phyloP scores from a whole-genome alignment of 2,113 vertebrate species.

The Monopterus albus region DNA sequence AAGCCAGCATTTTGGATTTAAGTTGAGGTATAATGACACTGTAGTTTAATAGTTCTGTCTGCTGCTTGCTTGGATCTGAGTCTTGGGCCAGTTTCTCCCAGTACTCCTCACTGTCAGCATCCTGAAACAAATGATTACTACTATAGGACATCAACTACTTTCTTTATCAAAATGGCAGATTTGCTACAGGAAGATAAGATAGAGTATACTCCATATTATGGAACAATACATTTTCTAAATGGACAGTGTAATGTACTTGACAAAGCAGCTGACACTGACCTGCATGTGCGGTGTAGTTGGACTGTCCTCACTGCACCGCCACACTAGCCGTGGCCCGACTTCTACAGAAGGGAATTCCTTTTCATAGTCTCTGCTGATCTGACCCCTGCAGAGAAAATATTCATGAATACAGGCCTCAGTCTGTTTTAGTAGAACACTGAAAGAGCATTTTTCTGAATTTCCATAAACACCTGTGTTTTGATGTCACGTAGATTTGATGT shows the following conservation, averaged over 20 bases:
- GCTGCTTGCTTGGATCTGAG: slow-evolving; percentile 74
- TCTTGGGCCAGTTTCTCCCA: slow-evolving; percentile 83
- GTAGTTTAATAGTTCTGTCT: slow-evolving; percentile 71
- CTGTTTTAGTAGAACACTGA: neutral
- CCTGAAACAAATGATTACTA: slow-evolving; percentile 65
- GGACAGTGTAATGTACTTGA: too few species aligned
- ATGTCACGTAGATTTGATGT: slow-evolving; percentile 26
- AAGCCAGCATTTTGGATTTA: slow-evolving; percentile 75
- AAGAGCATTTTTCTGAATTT: neutral
- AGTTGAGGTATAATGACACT: slow-evolving; percentile 77
- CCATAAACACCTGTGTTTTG: slow-evolving; percentile 54
- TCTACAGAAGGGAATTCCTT: slow-evolving; percentile 79
- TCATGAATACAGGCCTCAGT: neutral
- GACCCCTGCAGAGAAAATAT: slow-evolving; percentile 67
- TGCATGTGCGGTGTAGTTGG: neutral
- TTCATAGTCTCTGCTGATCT: slow-evolving; percentile 82
- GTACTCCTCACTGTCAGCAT: slow-evolving; percentile 85
- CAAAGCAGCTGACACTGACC: slow-evolving; percentile 3
- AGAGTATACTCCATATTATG: neutral
- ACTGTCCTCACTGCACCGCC: slow-evolving; percentile 25
- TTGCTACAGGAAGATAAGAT: neutral
- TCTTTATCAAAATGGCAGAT: slow-evolving; percentile 1
- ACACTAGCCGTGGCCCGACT: slow-evolving; percentile 47
- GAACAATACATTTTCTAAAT: too few species aligned
- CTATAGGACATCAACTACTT: neutral